These are phyloP conservation scores for Notodonta ziczac DNA, from an alignment of 2,888 invertebrate species.

Conservation along the genomic window DNA sequence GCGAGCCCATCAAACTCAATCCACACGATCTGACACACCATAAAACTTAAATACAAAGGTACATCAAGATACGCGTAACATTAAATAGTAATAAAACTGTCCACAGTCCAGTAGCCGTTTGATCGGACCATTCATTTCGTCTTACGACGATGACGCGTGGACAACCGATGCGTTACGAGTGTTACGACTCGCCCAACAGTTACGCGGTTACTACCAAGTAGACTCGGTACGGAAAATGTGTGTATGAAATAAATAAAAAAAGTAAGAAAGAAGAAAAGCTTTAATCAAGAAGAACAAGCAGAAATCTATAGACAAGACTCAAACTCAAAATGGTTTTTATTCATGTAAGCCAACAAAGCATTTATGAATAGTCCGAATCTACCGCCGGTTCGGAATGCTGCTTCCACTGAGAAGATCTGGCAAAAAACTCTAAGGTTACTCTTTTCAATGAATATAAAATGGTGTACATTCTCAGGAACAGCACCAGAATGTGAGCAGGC, in stretches of 20 bases:
- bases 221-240: conserved; percentile 23
- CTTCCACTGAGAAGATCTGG: too few species aligned
- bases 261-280: too few species aligned
- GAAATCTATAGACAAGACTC: too few species aligned
- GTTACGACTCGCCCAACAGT: conserved; percentile 38
- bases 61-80: conserved; percentile 7
- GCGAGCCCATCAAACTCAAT: not conserved
- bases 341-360: too few species aligned
- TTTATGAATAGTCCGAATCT: too few species aligned
- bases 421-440: too few species aligned
- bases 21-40: not conserved
- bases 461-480: too few species aligned
- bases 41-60: not conserved
- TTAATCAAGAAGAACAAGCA: too few species aligned
- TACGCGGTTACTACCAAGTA: conserved; percentile 39
- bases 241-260: not conserved
- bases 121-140: conserved; percentile 34
- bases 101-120: conserved; percentile 2
- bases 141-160: conserved; percentile 49
- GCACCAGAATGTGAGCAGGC: too few species aligned
- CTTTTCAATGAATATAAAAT: too few species aligned
- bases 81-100: conserved; percentile 13
- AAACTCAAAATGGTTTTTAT: too few species aligned
- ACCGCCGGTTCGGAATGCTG: too few species aligned
- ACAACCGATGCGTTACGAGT: conserved; percentile 53